phyloP scores from a whole-genome alignment of 2,888 invertebrate species.

The Panzeria rudis region DNA sequence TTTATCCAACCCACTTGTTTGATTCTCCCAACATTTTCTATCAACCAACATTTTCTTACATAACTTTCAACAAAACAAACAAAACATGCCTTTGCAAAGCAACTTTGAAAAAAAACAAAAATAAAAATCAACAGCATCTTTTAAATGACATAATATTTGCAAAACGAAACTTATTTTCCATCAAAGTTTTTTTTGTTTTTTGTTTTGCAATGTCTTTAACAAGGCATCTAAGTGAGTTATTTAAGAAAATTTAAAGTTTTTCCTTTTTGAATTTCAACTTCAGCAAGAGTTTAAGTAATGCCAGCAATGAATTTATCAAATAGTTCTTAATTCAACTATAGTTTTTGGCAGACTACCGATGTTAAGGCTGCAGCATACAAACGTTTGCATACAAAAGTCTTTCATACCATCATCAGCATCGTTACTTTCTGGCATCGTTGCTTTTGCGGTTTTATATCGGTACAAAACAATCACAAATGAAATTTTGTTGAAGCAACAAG shows the following conservation, averaged over 20 bases:
- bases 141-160: constrained; percentile 42
- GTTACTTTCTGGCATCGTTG: constrained; percentile 10
- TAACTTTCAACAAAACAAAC: not conserved
- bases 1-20: too few species aligned
- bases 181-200: constrained; percentile 36
- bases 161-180: constrained; percentile 26
- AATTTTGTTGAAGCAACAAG: constrained; percentile 65
- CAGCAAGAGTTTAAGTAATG: not conserved
- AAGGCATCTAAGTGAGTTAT: constrained; percentile 46
- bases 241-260: constrained; percentile 19
- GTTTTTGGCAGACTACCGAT: constrained; percentile 49
- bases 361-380: constrained; percentile 4
- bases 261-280: not conserved
- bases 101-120: not conserved
- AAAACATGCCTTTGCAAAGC: not conserved
- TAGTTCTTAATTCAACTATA: constrained; percentile 23
- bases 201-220: constrained; percentile 41
- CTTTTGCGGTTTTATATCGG: constrained; percentile 13
- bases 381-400: not conserved
- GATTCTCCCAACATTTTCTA: not conserved
- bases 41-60: not conserved
- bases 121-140: constrained; percentile 1
- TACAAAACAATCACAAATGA: constrained; percentile 42
- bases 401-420: constrained; percentile 11
- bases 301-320: constrained; percentile 32